Base-by-base conservation (phyloP, 2,888 invertebrate genomes). In the Aporophyla lueneburgensis region DNA sequence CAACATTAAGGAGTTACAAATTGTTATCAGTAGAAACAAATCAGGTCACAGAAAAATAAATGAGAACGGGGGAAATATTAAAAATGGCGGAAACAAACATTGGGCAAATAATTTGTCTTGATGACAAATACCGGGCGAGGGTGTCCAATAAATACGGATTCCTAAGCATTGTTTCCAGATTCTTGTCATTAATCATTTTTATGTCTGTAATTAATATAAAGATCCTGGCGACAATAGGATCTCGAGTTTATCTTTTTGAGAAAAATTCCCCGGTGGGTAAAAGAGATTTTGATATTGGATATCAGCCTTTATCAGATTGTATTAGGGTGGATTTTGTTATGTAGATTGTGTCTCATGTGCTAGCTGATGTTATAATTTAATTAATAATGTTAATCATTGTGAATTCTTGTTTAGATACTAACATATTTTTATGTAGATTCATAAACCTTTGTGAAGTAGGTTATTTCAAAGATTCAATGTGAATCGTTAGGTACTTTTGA, bases 121-220 rank as follows among this genome's bases (percentile, higher is more conserved):
- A 92, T 94, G 95, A 96, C 95, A 95, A 96, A 96, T 95, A 93
- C 88, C 89, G 79, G 89, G 87, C 88, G 90, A 91, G 78, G 90
- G 89, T 91, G 91, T 92, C 94, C 94, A 94, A 96, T 96, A 96
- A 96, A 96, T 95, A 94, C 92, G 91, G 91, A 90, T 92, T 93
- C 91, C 93, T 89, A 88, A 90, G 92, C 93, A 95, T 95, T 96
- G 95, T 96, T 95, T 94, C 93, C 93, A 93, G 93, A 95, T 94
- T 93, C 92, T 88, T 83, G 86, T 90, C 94, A 95, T 96, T 95
- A 94, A 96, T 96, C 95, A 96, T 95, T 95, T 96, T 96, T 96
- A 96, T 95, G 93, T 92, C 92, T 89, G 94, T 94, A 96, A 96
- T 96, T 96, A 96, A 96, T 96, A 96, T 94, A 93, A 94, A 94